Conservation (phyloP, 2,113 vertebrate genomes). For the Pelvicachromis taeniatus region DNA sequence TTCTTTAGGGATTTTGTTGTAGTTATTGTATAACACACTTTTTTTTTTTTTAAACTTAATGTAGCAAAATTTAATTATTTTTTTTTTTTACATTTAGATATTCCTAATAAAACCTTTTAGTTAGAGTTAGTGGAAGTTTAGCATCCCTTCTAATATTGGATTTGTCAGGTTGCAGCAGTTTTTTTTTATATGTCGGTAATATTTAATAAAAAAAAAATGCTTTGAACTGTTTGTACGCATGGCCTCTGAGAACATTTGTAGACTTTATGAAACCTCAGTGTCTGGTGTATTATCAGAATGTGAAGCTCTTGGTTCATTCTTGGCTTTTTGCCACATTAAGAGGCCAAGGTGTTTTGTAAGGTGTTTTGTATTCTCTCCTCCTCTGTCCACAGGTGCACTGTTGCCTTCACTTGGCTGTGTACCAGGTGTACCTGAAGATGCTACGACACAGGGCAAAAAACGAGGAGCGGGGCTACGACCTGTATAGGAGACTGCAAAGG, state of each 20-base stretch:
- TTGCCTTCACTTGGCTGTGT: constrained; percentile 68
- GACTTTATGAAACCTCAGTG: not conserved
- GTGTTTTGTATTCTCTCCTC: constrained; percentile 56
- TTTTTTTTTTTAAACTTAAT: not conserved
- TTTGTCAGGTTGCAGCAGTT: constrained; percentile 22
- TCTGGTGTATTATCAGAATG: not conserved
- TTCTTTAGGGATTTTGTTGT: constrained; percentile 54
- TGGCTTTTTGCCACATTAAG: constrained; percentile 10
- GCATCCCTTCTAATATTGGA: constrained; percentile 30
- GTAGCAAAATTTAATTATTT: constrained; percentile 29
- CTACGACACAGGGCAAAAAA: constrained; percentile 27
- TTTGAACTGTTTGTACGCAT: constrained; percentile 16
- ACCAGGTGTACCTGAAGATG: constrained; percentile 60
- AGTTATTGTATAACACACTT: constrained; percentile 72
- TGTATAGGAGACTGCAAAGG: constrained; percentile 50
- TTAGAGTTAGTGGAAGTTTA: constrained; percentile 35
- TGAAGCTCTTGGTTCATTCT: not conserved
- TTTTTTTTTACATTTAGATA: constrained; percentile 20
- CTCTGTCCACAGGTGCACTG: constrained; percentile 71
- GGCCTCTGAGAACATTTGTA: not conserved
- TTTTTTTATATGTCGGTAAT: not conserved
- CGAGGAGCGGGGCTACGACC: constrained; percentile 27
- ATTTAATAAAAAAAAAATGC: constrained; percentile 50
- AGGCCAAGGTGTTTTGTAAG: constrained; percentile 39
- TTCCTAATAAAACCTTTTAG: constrained; percentile 42